These are phyloP conservation scores for Drosophila borborema DNA, from an alignment of 2,888 invertebrate genomes.

Conservation along the genomic window DNA sequence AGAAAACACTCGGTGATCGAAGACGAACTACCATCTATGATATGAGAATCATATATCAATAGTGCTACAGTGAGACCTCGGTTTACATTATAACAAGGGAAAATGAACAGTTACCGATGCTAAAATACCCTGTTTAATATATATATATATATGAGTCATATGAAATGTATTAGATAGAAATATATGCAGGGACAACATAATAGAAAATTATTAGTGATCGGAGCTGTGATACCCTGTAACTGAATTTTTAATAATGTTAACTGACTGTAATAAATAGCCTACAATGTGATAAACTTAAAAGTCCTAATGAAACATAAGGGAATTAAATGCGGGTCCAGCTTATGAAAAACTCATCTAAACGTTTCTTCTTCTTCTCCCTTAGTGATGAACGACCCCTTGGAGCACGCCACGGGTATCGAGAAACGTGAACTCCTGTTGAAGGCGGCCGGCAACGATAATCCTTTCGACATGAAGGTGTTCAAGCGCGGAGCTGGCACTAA, in stretches of 20 bases:
- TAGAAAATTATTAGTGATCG: neutral
- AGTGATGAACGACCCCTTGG: conserved; percentile 95
- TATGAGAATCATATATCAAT: neutral
- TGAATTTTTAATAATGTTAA: neutral
- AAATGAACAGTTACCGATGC: neutral
- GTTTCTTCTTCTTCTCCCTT: conserved; percentile 28
- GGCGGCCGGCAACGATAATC: conserved; percentile 94
- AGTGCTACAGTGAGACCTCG: neutral
- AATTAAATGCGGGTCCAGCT: neutral
- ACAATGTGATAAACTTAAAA: neutral
- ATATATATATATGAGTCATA: neutral
- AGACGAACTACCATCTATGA: neutral
- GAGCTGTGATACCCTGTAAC: neutral
- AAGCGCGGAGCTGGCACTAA: conserved; percentile 94
- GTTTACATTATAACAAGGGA: neutral
- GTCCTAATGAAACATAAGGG: too few species aligned
- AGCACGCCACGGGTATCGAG: conserved; percentile 97
- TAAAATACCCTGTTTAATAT: neutral
- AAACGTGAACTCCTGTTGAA: conserved; percentile 95
- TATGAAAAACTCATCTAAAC: conserved; percentile 4
- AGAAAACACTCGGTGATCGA: neutral
- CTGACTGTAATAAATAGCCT: neutral
- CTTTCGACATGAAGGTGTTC: conserved; percentile 93
- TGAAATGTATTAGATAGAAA: neutral
- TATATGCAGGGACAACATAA: too few species aligned